phyloP scores from a whole-genome alignment of 2,113 vertebrate genomes.

The Vulpes ferrilata region DNA sequence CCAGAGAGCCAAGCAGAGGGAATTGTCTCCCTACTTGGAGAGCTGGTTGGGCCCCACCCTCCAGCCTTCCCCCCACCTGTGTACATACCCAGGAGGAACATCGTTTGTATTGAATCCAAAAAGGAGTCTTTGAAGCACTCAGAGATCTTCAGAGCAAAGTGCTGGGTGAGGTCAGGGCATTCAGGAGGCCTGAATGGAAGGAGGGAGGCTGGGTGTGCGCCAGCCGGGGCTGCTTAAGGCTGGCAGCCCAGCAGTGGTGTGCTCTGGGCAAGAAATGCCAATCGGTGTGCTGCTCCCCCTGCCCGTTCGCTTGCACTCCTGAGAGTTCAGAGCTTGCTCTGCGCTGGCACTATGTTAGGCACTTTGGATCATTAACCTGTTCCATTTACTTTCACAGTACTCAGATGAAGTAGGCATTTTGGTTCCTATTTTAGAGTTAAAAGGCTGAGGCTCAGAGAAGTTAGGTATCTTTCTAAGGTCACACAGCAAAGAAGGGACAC shows the following conservation, averaged over 20 bases:
- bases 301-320: neutral
- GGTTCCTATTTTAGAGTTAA: neutral
- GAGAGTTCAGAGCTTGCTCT: neutral
- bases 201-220: neutral
- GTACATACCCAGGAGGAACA: slow-evolving; percentile 37
- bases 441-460: neutral
- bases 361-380: neutral
- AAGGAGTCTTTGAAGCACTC: slow-evolving; percentile 55
- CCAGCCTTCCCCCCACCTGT: slow-evolving; percentile 36
- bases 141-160: slow-evolving; percentile 59
- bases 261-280: neutral
- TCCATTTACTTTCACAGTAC: neutral
- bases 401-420: neutral
- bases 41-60: neutral
- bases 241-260: no score
- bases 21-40: neutral
- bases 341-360: neutral
- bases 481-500: neutral
- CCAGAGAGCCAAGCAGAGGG: neutral
- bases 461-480: neutral
- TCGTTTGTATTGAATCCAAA: slow-evolving; percentile 53
- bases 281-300: accelerated
- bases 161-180: slow-evolving; percentile 53
- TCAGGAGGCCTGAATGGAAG: neutral
- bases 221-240: neutral